phyloP scores from a whole-genome alignment of 2,113 vertebrate species.

The Chamaea fasciata region DNA sequence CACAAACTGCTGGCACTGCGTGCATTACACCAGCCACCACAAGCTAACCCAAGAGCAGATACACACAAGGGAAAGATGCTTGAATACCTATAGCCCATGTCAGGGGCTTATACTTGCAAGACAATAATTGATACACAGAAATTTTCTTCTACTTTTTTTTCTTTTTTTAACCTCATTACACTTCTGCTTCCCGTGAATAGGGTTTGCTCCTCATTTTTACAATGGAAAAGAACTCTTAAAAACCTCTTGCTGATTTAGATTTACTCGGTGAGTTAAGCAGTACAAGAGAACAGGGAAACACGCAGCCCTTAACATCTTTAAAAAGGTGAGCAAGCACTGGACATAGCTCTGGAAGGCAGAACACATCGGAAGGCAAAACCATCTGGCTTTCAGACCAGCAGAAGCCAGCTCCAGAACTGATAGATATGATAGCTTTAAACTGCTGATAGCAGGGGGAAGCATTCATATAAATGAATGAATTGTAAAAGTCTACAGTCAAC shows the following conservation, averaged over 20 bases:
- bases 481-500: background rate
- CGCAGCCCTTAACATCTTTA: accelerated
- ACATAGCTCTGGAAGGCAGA: background rate
- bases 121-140: background rate
- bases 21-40: accelerated
- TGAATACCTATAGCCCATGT: background rate
- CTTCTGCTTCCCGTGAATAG: background rate
- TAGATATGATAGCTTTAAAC: background rate
- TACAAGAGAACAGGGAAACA: background rate
- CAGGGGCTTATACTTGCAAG: background rate
- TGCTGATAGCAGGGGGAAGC: background rate
- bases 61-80: background rate
- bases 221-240: background rate
- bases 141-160: background rate
- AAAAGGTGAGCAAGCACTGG: background rate
- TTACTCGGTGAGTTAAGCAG: background rate
- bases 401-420: background rate
- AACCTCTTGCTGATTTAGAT: background rate
- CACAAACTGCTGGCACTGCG: too few species aligned
- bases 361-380: background rate
- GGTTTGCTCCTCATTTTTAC: background rate
- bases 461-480: background rate
- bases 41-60: background rate
- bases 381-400: background rate
- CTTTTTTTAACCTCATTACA: background rate